Conservation (phyloP, 2,797 vertebrate species). For the Peromyscus attwateri region DNA sequence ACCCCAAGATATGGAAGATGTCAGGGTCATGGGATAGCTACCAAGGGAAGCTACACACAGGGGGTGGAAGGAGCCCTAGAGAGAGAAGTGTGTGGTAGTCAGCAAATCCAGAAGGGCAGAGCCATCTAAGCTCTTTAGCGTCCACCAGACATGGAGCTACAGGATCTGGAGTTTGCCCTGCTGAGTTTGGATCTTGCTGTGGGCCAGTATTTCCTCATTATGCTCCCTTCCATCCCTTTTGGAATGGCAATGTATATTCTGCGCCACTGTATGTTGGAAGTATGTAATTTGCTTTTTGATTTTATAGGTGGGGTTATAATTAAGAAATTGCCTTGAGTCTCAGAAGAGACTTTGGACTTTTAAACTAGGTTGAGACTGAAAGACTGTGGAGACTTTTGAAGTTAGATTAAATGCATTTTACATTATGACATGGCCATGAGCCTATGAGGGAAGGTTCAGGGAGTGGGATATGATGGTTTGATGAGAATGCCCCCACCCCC, state of each 20-base stretch:
- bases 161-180: background rate
- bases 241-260: background rate
- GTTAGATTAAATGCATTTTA: background rate
- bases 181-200: background rate
- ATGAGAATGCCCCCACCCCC: background rate
- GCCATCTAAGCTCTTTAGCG: background rate
- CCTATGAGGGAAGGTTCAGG: background rate
- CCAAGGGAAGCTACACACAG: background rate
- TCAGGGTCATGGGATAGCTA: background rate
- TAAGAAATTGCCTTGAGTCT: background rate
- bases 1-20: background rate
- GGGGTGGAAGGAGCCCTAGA: too few relatives aligned
- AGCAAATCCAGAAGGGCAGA: background rate
- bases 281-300: background rate
- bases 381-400: background rate
- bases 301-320: background rate
- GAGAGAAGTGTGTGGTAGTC: too few relatives aligned
- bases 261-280: background rate
- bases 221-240: background rate
- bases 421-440: background rate
- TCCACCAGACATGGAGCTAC: background rate
- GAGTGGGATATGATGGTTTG: background rate
- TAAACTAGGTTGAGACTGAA: background rate
- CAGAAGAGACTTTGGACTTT: background rate
- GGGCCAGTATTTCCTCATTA: background rate